Base-by-base conservation (phyloP, 2,888 invertebrate species). In the Hetaerina titia region DNA sequence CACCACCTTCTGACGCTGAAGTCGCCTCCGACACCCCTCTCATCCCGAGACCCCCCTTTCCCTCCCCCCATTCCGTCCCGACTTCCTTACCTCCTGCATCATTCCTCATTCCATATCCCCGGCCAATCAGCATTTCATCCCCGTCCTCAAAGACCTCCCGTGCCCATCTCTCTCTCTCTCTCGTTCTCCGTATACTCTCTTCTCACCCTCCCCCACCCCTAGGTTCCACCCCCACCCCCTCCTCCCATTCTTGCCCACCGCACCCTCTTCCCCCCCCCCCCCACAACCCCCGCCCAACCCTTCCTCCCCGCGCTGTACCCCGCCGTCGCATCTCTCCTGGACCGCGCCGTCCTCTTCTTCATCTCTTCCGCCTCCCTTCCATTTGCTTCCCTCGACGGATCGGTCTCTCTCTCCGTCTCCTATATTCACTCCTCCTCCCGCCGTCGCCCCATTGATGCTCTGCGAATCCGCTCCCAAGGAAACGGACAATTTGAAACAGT, bases 101-200 rank as follows among this genome's bases (percentile, higher is more conserved):
- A 89, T 89, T 60, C 90, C 60, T 90, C 90, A 90, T 90, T 60
- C 90, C 90, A 90, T 90, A 90, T 90, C 90, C 90, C 11, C 25
- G 58, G 60, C 90, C 90, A 90, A 90, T 90, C 90, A 90, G 90
- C 90, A 90, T 90, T 58, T 58, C 90, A 81, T 60, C n/a, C 90
- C 89, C 89, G 58, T 58, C 89, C 89, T 60, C n/a, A 25, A n/a
- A 57, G 58, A n/a, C 89, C 89, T 58, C 56, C 15, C 45, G n/a
- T 56, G 57, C n/a, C 89, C 58, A 56, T 81, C 94, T 94, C 45
- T 94, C 81, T 57, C 74, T 92, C 92, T 92, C 90, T 92, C 92
- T 60, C 92, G 45, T 58, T 17, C 56, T 81, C 57, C 81, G n/a
- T 94, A 63, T 58, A 45, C 94, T 64, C 31, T 58, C 74, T 74